Base-by-base conservation (phyloP, 2,888 invertebrate genomes). In the Atrina japonica region DNA sequence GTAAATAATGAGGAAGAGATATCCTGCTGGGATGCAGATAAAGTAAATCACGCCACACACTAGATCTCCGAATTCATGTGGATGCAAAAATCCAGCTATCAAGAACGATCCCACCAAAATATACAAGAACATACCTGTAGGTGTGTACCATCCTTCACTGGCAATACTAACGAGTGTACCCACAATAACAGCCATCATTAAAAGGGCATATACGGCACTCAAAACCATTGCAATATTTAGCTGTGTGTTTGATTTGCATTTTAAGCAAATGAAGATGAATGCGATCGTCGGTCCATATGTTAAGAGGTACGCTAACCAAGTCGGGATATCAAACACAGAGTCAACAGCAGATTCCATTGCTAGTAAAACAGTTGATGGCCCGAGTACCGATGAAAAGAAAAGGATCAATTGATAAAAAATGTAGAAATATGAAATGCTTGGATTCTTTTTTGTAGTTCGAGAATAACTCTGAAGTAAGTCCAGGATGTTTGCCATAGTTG, bases 111-210 rank as follows among this genome's bases (percentile, higher is more conserved):
- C 50, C 97, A 98, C 63, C 96, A 83, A 66, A n/a, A 83, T 60
- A 53, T 76, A 76, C 50, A 80, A 40, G 60, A 81, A 81, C 21
- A 80, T 70, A 29, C 75, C 80, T 43, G 77, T 76, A 6, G 81
- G 81, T 5, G 78, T 73, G 56, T 73, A 73, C 73, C 76, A 76
- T 11, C 98, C 98, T 92, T 99, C 98, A 93, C 98, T 97, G 77
- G 97, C 96, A 87, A 98, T 93, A 91, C 98, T 98, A 29, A 99
- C 93, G 0, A 98, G 96, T 0, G 97, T 98, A 93, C 98, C 98
- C 58, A 98, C 98, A 83, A 98, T 96, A 41, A 99, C 98, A 80
- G 98, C 98, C 97, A 99, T 99, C 98, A 99, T 98, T 83, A 98
- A 95, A 92, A 98, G 93, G 25, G 98, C 98, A 91, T 98, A 98